phyloP scores from a whole-genome alignment of 2,888 invertebrate species.

The Idaea dimidiata region DNA sequence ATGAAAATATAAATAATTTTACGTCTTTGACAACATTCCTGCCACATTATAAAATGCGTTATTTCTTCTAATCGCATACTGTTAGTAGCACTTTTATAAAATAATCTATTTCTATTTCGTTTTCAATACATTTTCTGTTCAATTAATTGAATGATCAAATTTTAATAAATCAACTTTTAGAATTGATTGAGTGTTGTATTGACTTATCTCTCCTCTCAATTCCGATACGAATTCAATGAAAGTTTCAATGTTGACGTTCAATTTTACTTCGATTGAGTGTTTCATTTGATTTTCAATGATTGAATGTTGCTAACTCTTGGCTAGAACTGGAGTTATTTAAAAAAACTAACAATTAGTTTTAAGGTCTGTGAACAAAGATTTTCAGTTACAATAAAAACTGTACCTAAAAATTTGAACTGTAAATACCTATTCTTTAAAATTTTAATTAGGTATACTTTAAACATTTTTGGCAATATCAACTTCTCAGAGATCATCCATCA shows the following conservation, averaged over 20 bases:
- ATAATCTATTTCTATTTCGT: conserved; percentile 4
- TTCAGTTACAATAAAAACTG: neutral
- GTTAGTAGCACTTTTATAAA: no score
- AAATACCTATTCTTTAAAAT: no score
- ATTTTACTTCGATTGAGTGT: conserved; percentile 34
- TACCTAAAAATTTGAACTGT: neutral
- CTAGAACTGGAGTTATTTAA: neutral
- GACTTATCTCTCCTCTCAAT: conserved; percentile 33
- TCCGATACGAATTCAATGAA: conserved; percentile 25
- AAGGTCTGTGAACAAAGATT: neutral
- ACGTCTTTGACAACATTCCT: no score
- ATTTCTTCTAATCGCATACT: no score
- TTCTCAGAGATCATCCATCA: neutral
- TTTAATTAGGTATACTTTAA: neutral
- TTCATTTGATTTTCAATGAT: conserved; percentile 27
- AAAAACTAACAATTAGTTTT: neutral
- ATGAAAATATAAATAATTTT: no score
- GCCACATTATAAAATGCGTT: no score
- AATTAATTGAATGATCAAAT: conserved; percentile 41
- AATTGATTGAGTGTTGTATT: conserved; percentile 36
- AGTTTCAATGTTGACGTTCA: conserved; percentile 38
- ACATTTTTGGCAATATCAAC: neutral
- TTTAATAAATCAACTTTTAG: conserved; percentile 43
- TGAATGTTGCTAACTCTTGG: conserved; percentile 14
- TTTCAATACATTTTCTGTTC: conserved; percentile 34